Evolutionary conservation across 2,113 vertebrate genomes (phyloP).

Genomic region (Coracopsis vasa): DNA sequence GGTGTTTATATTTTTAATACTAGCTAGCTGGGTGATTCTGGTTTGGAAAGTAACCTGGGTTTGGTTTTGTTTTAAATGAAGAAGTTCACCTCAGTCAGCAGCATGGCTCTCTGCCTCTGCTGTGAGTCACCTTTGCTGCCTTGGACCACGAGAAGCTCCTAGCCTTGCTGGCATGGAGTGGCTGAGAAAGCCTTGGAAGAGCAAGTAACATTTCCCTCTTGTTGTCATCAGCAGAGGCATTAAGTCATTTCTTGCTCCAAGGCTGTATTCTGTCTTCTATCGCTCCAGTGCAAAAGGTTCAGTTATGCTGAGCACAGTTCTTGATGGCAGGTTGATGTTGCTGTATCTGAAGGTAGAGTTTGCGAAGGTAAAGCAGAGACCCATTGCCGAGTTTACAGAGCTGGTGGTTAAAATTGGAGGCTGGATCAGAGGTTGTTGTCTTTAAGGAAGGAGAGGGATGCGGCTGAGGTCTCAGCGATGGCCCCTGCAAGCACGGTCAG

Average conservation of each 20-base stretch:
- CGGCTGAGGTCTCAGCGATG: background rate
- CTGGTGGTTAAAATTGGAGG: background rate
- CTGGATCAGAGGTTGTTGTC: background rate
- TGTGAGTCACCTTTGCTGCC: conserved; percentile 18
- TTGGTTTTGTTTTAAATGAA: background rate
- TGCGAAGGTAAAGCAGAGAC: background rate
- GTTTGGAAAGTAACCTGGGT: background rate
- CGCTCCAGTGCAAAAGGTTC: background rate
- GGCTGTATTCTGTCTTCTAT: background rate
- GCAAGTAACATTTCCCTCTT: background rate
- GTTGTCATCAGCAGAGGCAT: background rate
- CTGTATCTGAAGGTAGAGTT: background rate
- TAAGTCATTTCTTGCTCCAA: background rate
- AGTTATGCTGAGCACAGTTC: background rate
- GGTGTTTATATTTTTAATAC: background rate
- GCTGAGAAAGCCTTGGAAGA: background rate
- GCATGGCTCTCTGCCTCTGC: background rate
- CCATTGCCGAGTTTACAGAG: background rate
- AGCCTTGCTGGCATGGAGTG: background rate
- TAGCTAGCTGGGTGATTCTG: background rate
- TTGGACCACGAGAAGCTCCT: background rate
- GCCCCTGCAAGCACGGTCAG: fast-evolving
- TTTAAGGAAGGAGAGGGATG: background rate
- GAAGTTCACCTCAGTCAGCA: background rate
- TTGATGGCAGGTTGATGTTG: fast-evolving